A percentile compares a stretch with the other conserved stretches of the same genome.
Evolutionary conservation across 2,888 invertebrate species (phyloP).

Genomic region (Brenthis daphne): DNA sequence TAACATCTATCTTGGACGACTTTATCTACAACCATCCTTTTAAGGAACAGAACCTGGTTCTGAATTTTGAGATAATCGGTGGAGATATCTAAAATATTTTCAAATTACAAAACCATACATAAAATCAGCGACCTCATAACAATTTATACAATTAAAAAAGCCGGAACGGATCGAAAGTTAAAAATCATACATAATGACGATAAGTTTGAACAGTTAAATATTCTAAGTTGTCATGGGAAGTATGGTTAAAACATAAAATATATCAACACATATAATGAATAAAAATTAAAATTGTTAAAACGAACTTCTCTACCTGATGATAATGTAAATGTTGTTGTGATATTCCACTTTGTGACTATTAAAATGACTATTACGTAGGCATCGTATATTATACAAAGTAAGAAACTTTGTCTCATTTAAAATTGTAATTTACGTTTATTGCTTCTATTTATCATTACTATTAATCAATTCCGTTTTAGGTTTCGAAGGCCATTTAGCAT

Average conservation of each 20-base stretch:
- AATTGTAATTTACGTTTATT: conserved; percentile 61
- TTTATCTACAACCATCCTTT: conserved; percentile 58
- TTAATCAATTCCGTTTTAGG: conserved; percentile 35
- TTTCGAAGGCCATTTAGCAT: conserved; percentile 29
- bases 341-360: conserved; percentile 71
- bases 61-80: conserved; percentile 75
- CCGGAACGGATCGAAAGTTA: conserved; percentile 35
- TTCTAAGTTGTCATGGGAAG: conserved; percentile 72
- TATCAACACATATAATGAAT: conserved; percentile 64
- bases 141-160: conserved; percentile 17
- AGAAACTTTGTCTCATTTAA: conserved; percentile 58
- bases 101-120: conserved; percentile 25
- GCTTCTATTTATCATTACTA: conserved; percentile 53
- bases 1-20: conserved; percentile 55
- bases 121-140: conserved; percentile 26
- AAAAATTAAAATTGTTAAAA: conserved; percentile 64
- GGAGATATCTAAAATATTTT: conserved; percentile 59
- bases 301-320: conserved; percentile 74
- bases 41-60: conserved; percentile 69
- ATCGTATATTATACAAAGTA: conserved; percentile 62
- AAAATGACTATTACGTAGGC: conserved; percentile 66
- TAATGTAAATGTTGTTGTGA: conserved; percentile 68
- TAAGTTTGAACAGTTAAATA: conserved; percentile 59
- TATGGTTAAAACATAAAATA: conserved; percentile 67
- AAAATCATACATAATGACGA: conserved; percentile 42